Evolutionary conservation across 2,888 invertebrate genomes (phyloP), one percentile per base, ranked within the genome.

Genomic region (Carterocephalus palaemon): DNA sequence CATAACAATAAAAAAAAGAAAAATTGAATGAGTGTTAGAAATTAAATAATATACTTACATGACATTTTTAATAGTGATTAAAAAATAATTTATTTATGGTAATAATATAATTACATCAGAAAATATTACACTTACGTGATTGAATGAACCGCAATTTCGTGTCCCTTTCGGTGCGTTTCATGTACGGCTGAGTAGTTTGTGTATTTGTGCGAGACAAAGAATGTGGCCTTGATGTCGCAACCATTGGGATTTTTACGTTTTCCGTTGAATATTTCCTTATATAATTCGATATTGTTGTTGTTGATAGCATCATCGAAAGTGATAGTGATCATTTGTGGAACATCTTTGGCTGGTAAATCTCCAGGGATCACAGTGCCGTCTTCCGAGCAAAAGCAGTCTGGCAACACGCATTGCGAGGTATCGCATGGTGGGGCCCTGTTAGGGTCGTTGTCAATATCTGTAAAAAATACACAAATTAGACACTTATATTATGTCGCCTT

Each of bases 301-400:
- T 97, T 97, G 79, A 97, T 95, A 66, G 96, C 96, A 66, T 96
- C 96, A 70, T 97, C 96, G 73, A 97, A 97, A 37, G 96, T 96
- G 70, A 97, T 93, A 46, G 95, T 96, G 68, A 97, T 92, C 96
- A 96, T 96, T 88, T 96, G 96, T 3, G 96, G 96, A 0, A 96
- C 95, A 65, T 95, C 95, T 80, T 91, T 93, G 51, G 91, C 75
- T 7, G 94, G 95, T 34, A 95, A 82, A 67, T 95, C 95, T 7
- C 95, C 95, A 51, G 96, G 96, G 59, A 95, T 93, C 28, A 90
- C 88, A 22, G 96, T 96, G 53, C 96, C 96, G 68, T 96, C 96
- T 75, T 96, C 95, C 5, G 96, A 96, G 70, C 96, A 97, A 92
- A 96, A 96, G 75, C 97, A 97, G 75, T 96, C 96, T 22, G 96